Evolutionary conservation across 2,797 vertebrate species (phyloP).

Genomic region (Hyperoplus immaculatus): DNA sequence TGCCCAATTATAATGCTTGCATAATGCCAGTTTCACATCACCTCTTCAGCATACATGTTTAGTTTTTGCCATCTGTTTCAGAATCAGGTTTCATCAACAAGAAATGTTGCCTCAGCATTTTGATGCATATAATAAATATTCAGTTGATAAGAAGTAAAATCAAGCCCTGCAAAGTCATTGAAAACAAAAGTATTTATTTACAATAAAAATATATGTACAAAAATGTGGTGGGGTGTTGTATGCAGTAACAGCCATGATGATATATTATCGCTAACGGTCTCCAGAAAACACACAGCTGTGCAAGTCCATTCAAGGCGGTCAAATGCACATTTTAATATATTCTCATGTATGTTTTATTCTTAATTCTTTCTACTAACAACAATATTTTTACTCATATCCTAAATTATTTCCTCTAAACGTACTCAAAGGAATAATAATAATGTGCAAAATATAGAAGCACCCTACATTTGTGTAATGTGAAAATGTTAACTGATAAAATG

Average conservation of each 20-base stretch:
- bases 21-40: slow-evolving; percentile 7
- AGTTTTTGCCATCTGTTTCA: background rate
- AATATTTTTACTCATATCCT: background rate
- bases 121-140: no score
- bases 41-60: slow-evolving; percentile 21
- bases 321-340: slow-evolving; percentile 24
- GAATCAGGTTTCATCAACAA: background rate
- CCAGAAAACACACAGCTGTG: slow-evolving; percentile 11
- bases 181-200: no score
- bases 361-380: slow-evolving; percentile 15
- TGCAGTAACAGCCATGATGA: slow-evolving; percentile 24
- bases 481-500: background rate
- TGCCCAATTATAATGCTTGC: background rate
- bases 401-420: background rate
- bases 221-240: background rate
- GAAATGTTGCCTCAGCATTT: no score
- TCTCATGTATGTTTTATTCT: slow-evolving; percentile 2
- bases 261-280: slow-evolving; percentile 15
- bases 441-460: background rate
- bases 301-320: slow-evolving; percentile 11
- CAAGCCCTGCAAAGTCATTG: no score
- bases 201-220: no score
- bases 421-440: background rate
- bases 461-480: background rate
- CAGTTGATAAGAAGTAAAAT: no score